Conservation (phyloP, 1,140 invertebrate species). For the Drosophila gunungcola region DNA sequence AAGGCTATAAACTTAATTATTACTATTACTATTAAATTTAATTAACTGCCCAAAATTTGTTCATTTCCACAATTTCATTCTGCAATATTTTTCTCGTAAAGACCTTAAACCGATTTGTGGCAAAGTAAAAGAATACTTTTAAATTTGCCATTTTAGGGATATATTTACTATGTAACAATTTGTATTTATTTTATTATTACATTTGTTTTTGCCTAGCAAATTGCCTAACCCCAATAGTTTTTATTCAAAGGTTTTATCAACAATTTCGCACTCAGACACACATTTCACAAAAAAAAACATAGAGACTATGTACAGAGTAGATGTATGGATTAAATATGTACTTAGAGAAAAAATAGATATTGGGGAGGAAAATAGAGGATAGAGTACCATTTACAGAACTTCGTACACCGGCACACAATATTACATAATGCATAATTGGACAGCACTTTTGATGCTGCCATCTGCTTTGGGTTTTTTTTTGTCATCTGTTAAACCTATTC, state of each 20-base stretch:
- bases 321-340: constrained; percentile 23
- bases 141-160: neutral
- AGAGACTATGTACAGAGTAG: constrained; percentile 53
- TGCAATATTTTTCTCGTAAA: neutral
- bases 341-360: constrained; percentile 17
- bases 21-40: no score
- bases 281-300: constrained; percentile 37
- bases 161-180: neutral
- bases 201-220: neutral
- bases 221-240: neutral
- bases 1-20: no score
- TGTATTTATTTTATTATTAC: no score
- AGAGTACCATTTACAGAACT: constrained; percentile 36
- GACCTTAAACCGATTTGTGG: no score
- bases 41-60: no score
- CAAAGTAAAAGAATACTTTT: no score
- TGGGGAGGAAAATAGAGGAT: constrained; percentile 15
- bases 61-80: neutral
- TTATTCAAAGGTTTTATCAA: neutral
- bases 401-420: constrained; percentile 26
- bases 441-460: constrained; percentile 35
- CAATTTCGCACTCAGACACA: constrained; percentile 19
- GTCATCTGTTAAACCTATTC: constrained; percentile 19
- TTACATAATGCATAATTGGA: constrained; percentile 35
- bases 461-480: constrained; percentile 11